Evolutionary conservation across 2,113 vertebrate species (phyloP).

Genomic region (Callionymus lyra): DNA sequence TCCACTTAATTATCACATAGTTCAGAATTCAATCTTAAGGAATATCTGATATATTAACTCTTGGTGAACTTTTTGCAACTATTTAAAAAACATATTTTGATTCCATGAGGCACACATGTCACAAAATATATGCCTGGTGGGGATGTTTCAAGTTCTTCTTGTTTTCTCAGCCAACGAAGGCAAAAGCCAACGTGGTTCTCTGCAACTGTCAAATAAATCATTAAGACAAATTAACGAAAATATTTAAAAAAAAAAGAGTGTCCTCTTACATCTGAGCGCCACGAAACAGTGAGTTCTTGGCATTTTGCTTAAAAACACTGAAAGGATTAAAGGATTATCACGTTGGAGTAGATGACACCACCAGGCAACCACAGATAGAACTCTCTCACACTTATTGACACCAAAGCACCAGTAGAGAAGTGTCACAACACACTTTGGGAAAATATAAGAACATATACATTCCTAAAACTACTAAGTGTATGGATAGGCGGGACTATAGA

Average conservation of each 20-base stretch:
- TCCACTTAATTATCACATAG: too few relatives aligned
- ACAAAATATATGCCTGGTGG: background rate
- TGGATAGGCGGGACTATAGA: too few relatives aligned
- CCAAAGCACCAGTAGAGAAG: background rate
- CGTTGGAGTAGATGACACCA: background rate
- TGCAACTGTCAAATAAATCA: too few relatives aligned
- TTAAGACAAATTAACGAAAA: background rate
- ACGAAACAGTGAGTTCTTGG: constrained; percentile 2
- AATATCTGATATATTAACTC: too few relatives aligned
- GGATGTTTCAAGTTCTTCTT: background rate
- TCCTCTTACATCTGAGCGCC: background rate
- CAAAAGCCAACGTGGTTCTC: background rate
- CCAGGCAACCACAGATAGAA: constrained; percentile 1
- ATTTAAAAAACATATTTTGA: too few relatives aligned
- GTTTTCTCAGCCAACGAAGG: background rate
- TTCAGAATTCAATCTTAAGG: too few relatives aligned
- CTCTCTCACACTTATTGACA: constrained; percentile 2
- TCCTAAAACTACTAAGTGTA: too few relatives aligned
- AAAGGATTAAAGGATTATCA: constrained; percentile 14
- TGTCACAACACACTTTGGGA: too few relatives aligned
- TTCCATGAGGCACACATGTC: too few relatives aligned
- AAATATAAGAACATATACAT: too few relatives aligned
- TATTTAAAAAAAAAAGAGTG: background rate
- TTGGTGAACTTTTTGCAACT: background rate
- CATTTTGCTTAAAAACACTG: constrained; percentile 2